Base-by-base conservation (phyloP, 2,888 invertebrate genomes). In the Leucoptera coffeella region DNA sequence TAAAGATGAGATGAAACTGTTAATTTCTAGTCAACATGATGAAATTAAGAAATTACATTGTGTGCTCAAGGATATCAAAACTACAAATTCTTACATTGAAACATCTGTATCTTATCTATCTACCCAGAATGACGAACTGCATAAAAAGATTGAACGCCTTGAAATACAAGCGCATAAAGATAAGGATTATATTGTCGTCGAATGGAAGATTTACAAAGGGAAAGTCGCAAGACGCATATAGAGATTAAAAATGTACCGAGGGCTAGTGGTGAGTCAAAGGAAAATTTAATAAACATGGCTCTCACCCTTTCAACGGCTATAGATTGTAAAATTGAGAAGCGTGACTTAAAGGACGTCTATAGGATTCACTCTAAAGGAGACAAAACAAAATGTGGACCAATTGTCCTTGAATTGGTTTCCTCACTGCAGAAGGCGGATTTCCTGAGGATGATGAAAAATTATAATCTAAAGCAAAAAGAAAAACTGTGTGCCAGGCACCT, bases 241-340 rank as follows among this genome's bases (percentile, higher is more conserved):
- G 32, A 36, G 30, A 31, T 36, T 7, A 37, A 35, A 27, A 37
- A 35, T 19, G 32, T 37, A 3, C 37, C 32, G 3, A 30, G 12
- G 31, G 23, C 9, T 3, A 8, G 4, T 4, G 27, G 22, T 4
- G 34, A 37, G 26, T 26, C 29, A 3, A 36, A 33, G 12, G 34
- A 31, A 17, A 30, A 35, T 9, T 14, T 37, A 2, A 15, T 37
- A 2, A 15, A 31, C 2, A 33, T 37, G 33, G 27, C 31, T 1
- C 2, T 27, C 3, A 8, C 19, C 4, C 24, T 37, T 6, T 26
- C 29, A 3, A 23, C 29, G n/a, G 30, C 8, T 7, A 14, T 37
- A n/a, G 19, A 19, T 4, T 33, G 31, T 12, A 20, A 30, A 7
- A 7, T 36, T 2, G 15, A 14, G 4, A 31, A 23, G 23, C 8